phyloP scores from a whole-genome alignment of 2,888 invertebrate genomes.

The Polymixis flavicincta region DNA sequence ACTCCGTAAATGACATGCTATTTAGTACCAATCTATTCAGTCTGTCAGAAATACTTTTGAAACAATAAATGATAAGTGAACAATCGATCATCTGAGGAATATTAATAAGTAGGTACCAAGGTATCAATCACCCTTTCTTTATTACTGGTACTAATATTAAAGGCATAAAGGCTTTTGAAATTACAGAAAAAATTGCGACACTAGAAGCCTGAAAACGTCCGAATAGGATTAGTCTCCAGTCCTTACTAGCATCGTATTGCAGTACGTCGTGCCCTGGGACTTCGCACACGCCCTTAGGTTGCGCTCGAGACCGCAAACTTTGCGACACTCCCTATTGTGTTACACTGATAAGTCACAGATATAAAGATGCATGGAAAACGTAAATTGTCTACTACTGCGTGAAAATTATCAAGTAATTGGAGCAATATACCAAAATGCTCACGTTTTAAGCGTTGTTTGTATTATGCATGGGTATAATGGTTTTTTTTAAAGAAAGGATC shows the following conservation, averaged over 20 bases:
- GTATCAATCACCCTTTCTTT: too few relatives aligned
- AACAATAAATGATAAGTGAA: not conserved
- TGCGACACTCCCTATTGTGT: constrained; percentile 43
- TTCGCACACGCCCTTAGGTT: constrained; percentile 10
- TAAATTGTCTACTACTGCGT: not conserved
- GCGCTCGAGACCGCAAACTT: constrained; percentile 54
- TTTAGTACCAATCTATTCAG: not conserved
- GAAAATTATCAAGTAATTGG: not conserved
- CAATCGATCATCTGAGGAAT: not conserved
- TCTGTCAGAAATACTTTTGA: not conserved
- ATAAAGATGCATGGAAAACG: constrained; percentile 1
- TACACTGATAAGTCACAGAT: constrained; percentile 27
- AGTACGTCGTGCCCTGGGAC: constrained; percentile 32
- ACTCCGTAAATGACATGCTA: too few relatives aligned
- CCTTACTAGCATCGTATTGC: constrained; percentile 38
- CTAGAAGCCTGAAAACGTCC: constrained; percentile 38
- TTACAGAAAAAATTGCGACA: not conserved
- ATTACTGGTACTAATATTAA: too few relatives aligned
- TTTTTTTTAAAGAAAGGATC: too few relatives aligned
- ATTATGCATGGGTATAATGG: too few relatives aligned
- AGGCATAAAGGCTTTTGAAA: too few relatives aligned
- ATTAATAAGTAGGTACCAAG: not conserved
- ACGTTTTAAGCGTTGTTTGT: too few relatives aligned
- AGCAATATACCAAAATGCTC: too few relatives aligned
- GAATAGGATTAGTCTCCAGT: constrained; percentile 37